Base-by-base conservation (phyloP, 2,113 vertebrate genomes). In the Brachyhypopomus gauderio region DNA sequence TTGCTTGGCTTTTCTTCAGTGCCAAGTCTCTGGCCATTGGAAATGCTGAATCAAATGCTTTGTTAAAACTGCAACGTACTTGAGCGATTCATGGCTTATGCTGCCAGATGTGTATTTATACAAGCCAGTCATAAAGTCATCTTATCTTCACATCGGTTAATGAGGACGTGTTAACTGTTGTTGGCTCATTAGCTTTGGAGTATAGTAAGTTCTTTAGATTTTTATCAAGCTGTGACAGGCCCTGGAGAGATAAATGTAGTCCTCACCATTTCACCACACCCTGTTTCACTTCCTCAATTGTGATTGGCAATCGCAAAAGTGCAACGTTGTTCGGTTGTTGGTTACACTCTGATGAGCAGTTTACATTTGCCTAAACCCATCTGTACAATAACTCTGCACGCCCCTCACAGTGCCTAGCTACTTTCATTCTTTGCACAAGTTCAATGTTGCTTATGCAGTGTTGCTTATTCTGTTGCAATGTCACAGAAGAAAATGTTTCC, bases 261-360 rank as follows among this genome's bases (percentile, higher is more conserved):
- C 79, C 67, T 22, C 52, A 67, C 12, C 36, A 52, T 77, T 80
- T 55, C 45, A 30, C 81, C 73, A 75, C 77, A 81, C 81, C 82
- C 69, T 73, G 73, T 83, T 85, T 88, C 81, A 89, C 87, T 90
- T 92, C 91, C 88, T 86, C 81, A 84, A 12, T 87, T 88, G 70
- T 62, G 64, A 80, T 73, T 63, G 27, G 38, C 23, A 72, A 3
- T 67, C 38, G 45, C 45, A 67, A 6, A 74, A 25, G 8, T 80
- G 56, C 55, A 41, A 38, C 62, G 60, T 14, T 17, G 55, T 17
- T 74, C 56, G 5, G 36, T 52, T 67, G 36, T 34, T 17, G 59
- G 25, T 77, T 63, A 63, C 22, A 41, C 56, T 36, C 38, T 30
- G 19, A 56, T 59, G 25, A 38, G 63, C 58, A 36, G 36, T 48